These are phyloP conservation scores for Oxyteleia sp. DNA, from an alignment of 2,888 invertebrate species.

Conservation along the genomic window DNA sequence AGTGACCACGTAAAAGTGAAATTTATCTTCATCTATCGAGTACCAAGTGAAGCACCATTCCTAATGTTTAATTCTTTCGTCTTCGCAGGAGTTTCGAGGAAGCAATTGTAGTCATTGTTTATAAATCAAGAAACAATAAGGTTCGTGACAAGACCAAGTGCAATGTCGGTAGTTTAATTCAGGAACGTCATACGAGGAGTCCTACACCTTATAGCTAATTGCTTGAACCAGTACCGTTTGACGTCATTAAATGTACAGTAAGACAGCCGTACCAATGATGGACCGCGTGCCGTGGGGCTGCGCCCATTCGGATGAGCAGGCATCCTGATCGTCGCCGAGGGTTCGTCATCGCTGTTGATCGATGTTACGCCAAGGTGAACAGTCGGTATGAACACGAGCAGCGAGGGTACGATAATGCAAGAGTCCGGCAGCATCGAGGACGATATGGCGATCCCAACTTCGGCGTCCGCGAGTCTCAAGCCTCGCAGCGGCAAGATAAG, in stretches of 20 bases:
- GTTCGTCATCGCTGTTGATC: conserved; percentile 27
- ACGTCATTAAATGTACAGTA: conserved; percentile 4
- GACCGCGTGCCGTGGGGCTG: conserved; percentile 4
- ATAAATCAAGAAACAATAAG: no score
- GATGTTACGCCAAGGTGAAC: conserved; percentile 31
- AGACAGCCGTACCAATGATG: conserved; percentile 32
- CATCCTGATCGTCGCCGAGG: conserved; percentile 63
- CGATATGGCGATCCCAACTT: conserved; percentile 77
- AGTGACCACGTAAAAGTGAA: no score
- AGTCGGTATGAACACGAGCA: conserved; percentile 77
- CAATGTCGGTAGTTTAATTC: no score
- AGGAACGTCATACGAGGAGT: no score
- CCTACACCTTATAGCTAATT: no score
- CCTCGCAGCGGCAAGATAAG: conserved; percentile 90
- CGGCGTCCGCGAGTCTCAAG: conserved; percentile 84
- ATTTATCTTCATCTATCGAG: no score
- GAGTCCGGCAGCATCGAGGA: conserved; percentile 78
- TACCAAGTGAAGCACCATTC: no score
- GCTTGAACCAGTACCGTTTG: not conserved
- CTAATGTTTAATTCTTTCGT: no score
- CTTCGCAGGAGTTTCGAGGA: no score
- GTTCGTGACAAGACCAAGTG: no score
- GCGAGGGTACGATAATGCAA: conserved; percentile 79
- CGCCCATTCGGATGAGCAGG: conserved; percentile 42
- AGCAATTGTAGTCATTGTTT: no score